phyloP scores from a whole-genome alignment of 2,113 vertebrate species.

The Pungitius pungitius region DNA sequence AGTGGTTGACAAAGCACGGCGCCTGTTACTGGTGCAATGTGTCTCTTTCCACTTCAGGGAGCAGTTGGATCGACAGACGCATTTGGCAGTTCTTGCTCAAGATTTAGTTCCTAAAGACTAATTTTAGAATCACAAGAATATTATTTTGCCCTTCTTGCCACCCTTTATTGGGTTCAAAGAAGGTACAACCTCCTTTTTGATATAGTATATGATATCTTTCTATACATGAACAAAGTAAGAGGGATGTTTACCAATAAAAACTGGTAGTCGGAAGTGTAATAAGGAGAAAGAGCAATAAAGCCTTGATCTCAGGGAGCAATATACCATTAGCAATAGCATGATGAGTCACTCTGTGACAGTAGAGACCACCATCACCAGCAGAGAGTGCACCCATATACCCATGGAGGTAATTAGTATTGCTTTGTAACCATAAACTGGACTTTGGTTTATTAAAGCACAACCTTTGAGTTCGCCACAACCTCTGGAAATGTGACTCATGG shows the following conservation, averaged over 20 bases:
- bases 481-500: constrained; percentile 28
- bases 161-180: neutral
- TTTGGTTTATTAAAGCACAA: constrained; percentile 32
- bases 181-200: neutral
- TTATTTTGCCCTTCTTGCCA: neutral
- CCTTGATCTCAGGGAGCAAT: constrained; percentile 21
- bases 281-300: constrained; percentile 31
- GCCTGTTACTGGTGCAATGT: neutral
- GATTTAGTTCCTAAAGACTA: neutral
- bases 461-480: constrained; percentile 15
- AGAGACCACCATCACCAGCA: constrained; percentile 5
- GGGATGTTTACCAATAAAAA: constrained; percentile 28
- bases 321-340: constrained; percentile 2
- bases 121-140: constrained; percentile 14
- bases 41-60: constrained; percentile 10
- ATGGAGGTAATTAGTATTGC: constrained; percentile 39
- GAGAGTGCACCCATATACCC: neutral
- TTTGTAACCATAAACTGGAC: constrained; percentile 12
- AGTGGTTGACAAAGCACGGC: neutral
- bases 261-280: constrained; percentile 7
- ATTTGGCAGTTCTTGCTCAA: neutral
- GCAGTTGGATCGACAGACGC: constrained; percentile 11
- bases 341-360: constrained; percentile 47
- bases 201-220: neutral
- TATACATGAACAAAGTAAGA: constrained; percentile 18